phyloP scores from a whole-genome alignment of 2,888 invertebrate genomes.

The Lasioglossum vierecki region DNA sequence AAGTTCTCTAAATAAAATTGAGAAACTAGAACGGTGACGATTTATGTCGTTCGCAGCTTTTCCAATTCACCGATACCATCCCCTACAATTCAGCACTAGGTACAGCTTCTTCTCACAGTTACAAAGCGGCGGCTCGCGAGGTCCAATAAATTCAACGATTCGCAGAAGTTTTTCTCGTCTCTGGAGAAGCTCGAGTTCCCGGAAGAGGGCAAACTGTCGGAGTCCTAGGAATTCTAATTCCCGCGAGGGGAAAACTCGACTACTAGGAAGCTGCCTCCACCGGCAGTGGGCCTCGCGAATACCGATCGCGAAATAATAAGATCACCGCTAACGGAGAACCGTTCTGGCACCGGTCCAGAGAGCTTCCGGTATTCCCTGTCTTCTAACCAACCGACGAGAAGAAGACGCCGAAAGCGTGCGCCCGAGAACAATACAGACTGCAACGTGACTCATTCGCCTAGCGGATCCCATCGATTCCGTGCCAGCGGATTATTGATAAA shows the following conservation, averaged over 20 bases:
- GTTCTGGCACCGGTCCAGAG: conserved; percentile 51
- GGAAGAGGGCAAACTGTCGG: not conserved
- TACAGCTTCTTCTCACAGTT: not conserved
- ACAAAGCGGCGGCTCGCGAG: not conserved
- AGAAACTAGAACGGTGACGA: not conserved
- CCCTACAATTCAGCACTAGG: not conserved
- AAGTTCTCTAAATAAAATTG: not conserved
- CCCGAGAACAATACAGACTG: conserved; percentile 34
- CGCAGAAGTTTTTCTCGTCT: not conserved
- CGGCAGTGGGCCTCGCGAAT: conserved; percentile 12
- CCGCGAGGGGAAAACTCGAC: not conserved
- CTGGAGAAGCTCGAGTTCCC: not conserved
- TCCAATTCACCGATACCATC: not conserved
- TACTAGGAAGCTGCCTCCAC: not conserved
- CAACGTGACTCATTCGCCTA: conserved; percentile 38
- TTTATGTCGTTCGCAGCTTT: not conserved
- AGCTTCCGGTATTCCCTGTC: conserved; percentile 35
- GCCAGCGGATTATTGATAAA: conserved; percentile 11
- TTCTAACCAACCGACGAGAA: conserved; percentile 6
- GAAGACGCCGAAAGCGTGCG: conserved; percentile 22
- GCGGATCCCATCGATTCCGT: not conserved
- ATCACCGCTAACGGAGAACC: conserved; percentile 11
- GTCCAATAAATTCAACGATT: not conserved
- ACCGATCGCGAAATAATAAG: conserved; percentile 40
- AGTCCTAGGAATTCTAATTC: not conserved